These are phyloP conservation scores for Monomorium pharaonis DNA, from an alignment of 1,140 invertebrate species.

Conservation along the genomic window DNA sequence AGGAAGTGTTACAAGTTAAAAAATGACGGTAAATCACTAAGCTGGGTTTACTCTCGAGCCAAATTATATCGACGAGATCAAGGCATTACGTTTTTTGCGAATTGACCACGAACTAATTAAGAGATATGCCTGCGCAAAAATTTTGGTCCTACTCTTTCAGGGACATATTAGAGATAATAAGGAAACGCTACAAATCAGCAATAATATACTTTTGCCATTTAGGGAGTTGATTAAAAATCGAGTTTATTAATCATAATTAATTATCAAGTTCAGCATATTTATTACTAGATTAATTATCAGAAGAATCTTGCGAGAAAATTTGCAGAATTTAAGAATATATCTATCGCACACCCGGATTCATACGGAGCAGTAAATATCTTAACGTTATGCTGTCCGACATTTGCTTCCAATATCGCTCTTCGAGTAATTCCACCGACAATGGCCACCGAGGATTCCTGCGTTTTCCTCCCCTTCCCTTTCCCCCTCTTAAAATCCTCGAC, in stretches of 20 bases:
- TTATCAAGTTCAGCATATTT: neutral
- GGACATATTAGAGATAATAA: too few species aligned
- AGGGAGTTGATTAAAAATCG: neutral
- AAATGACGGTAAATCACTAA: neutral
- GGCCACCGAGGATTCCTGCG: conserved; percentile 15
- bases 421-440: conserved; percentile 34
- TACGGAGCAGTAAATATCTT: neutral
- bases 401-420: conserved; percentile 25
- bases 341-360: neutral
- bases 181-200: too few species aligned
- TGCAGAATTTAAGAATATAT: neutral
- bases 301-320: neutral
- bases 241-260: neutral
- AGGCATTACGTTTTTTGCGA: neutral
- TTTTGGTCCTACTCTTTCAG: neutral
- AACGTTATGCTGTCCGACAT: conserved; percentile 19
- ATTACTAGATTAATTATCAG: neutral
- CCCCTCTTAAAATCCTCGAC: conserved; percentile 15
- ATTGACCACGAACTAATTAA: neutral
- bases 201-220: too few species aligned
- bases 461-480: neutral
- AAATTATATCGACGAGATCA: neutral
- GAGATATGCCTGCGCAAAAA: neutral
- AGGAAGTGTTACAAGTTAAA: neutral
- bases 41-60: neutral